Conservation (phyloP, 2,113 vertebrate species). For the Amazona guildingii region DNA sequence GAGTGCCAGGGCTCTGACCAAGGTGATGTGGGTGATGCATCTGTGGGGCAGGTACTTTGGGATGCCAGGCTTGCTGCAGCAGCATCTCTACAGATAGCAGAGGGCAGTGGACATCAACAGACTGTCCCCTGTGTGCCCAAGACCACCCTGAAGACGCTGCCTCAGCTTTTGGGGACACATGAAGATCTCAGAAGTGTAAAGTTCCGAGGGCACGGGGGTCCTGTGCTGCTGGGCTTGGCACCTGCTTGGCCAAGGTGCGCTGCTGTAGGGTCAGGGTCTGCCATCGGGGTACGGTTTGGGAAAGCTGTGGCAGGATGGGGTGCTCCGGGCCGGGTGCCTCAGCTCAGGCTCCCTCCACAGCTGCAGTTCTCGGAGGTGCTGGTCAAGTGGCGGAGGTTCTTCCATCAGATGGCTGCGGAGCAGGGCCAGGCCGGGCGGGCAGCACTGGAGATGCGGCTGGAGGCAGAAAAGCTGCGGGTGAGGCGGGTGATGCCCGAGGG, state of each 20-base stretch:
- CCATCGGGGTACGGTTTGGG: background rate
- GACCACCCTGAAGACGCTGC: background rate
- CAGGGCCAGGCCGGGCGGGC: conserved; percentile 78
- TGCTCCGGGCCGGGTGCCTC: background rate
- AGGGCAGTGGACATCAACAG: background rate
- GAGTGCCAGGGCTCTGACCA: conserved; percentile 23
- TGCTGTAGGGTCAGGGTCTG: background rate
- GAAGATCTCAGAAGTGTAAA: background rate
- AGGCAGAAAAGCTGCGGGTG: conserved; percentile 86
- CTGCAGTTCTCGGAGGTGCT: conserved; percentile 89
- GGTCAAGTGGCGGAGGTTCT: conserved; percentile 88
- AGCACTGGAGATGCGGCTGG: conserved; percentile 80
- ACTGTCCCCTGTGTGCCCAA: background rate
- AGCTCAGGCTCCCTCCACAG: conserved; percentile 50
- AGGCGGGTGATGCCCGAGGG: background rate
- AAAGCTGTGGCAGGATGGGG: background rate
- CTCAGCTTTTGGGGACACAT: background rate
- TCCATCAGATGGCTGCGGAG: conserved; percentile 82
- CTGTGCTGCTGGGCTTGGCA: background rate
- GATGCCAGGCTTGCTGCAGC: background rate
- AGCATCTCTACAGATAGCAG: background rate
- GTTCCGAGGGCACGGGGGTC: rapidly evolving
- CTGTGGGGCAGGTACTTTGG: background rate
- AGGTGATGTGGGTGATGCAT: background rate
- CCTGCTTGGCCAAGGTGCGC: background rate